Conservation (phyloP, 2,113 vertebrate species). For the Erinaceus europaeus region DNA sequence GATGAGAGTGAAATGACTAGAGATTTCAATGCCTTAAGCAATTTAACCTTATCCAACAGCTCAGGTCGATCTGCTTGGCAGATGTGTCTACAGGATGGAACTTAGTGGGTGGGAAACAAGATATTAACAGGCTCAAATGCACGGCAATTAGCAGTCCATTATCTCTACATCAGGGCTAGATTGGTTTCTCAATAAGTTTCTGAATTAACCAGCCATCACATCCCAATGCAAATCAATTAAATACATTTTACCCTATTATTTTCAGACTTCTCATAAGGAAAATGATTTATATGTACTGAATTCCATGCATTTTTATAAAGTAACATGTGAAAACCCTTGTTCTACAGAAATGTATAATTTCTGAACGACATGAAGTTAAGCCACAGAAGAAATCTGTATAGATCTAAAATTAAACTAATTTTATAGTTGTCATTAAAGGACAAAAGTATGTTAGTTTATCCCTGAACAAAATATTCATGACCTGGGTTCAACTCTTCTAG, state of each 20-base stretch:
- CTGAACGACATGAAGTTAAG: background rate
- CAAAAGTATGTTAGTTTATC: too few species aligned
- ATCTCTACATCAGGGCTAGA: constrained; percentile 39
- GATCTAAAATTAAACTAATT: constrained; percentile 15
- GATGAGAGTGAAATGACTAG: constrained; percentile 55
- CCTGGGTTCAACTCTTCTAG: background rate
- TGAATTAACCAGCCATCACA: constrained; percentile 44
- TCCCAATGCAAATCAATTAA: constrained; percentile 44
- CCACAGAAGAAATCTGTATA: background rate
- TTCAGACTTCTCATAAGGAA: constrained; percentile 31
- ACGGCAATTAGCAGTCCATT: constrained; percentile 56
- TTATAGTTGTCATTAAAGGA: too few species aligned
- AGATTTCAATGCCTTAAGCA: constrained; percentile 66
- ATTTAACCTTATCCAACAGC: constrained; percentile 77
- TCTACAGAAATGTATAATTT: background rate
- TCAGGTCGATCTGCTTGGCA: constrained; percentile 71
- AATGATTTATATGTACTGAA: constrained; percentile 24
- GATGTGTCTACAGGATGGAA: constrained; percentile 61
- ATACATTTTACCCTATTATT: constrained; percentile 18
- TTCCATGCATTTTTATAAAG: constrained; percentile 17
- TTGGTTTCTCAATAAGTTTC: constrained; percentile 39
- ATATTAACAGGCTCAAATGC: constrained; percentile 62
- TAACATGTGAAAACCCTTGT: background rate
- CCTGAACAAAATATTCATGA: too few species aligned
- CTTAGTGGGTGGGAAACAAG: constrained; percentile 62